Percentiles rank a stretch among this genome's conserved stretches.
phyloP scores from a whole-genome alignment of 2,113 vertebrate species.

The Eudyptes chrysolophus region DNA sequence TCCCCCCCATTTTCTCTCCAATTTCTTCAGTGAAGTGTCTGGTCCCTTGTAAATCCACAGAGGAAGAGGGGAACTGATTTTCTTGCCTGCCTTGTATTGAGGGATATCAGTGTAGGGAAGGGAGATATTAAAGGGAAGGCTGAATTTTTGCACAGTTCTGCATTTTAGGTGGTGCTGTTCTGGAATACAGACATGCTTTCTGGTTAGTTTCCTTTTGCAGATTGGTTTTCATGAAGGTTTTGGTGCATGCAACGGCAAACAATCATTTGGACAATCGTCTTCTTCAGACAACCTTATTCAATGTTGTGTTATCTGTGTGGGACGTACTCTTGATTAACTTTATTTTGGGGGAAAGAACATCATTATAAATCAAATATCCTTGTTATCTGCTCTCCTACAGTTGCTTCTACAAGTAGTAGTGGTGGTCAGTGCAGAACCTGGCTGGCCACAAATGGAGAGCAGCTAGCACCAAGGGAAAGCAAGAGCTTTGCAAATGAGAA shows the following conservation, averaged over 20 bases:
- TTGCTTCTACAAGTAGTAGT: neutral
- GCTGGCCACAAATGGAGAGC: neutral
- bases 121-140: neutral
- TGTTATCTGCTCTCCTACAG: neutral
- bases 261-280: neutral
- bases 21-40: neutral
- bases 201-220: neutral
- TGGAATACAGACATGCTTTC: neutral
- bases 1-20: neutral
- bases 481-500: neutral
- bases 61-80: neutral
- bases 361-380: neutral
- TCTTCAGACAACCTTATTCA: neutral
- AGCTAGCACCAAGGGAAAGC: neutral
- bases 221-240: neutral
- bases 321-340: neutral
- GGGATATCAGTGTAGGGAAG: neutral
- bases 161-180: neutral
- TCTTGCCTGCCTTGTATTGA: neutral
- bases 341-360: neutral
- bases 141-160: neutral
- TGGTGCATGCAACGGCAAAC: neutral
- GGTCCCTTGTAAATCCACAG: neutral
- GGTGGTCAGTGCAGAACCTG: neutral
- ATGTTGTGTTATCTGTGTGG: neutral